Evolutionary conservation across 2,797 vertebrate species (phyloP), one percentile per base, ranked within the genome.

Genomic region (Remorina albescens): DNA sequence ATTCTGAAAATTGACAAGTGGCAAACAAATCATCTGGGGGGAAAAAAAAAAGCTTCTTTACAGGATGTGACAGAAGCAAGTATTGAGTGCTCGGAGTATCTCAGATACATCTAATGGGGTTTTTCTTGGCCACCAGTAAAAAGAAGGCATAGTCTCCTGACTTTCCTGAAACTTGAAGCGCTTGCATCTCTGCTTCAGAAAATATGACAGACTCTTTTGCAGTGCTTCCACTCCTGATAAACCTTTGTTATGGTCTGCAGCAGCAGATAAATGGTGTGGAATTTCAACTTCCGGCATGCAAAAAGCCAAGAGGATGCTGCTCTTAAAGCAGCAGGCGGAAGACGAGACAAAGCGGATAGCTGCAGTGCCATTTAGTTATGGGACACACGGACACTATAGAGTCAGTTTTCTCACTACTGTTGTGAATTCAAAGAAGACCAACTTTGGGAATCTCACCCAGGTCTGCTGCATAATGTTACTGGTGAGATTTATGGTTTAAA

Each of bases 281-380:
- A 25, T 41, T 68, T 42, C 8, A 50, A 39, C 58, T 61, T 61
- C 32, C 55, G 28, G 16, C 25, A 59, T 16, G 19, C 13, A 49
- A 32, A 32, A 49, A 28, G 32, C 55, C 0, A 19, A 0, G 19
- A 6, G 26, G 23, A 67, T 21, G 15, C 36, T 25, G 25, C n/a
- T 66, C 28, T 56, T 47, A 12, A 30, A n/a, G 3, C 8, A 65
- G 30, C 62, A 39, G n/a, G 28, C 6, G 39, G 41, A 55, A n/a
- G 12, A 5, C 53, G 30, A 65, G 28, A 64, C 60, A 37, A 49
- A 73, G 58, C 60, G 59, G 42, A 56, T 65, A 57, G 53, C 60
- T 16, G 5, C 58, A n/a, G 39, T 46, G 30, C 42, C 25, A n/a
- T 64, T 64, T 21, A 69, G 54, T 58, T 66, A 25, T 37, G 30